These are phyloP conservation scores for Rhegmatorhina hoffmannsi DNA, from an alignment of 2,113 vertebrate genomes.

Conservation along the genomic window DNA sequence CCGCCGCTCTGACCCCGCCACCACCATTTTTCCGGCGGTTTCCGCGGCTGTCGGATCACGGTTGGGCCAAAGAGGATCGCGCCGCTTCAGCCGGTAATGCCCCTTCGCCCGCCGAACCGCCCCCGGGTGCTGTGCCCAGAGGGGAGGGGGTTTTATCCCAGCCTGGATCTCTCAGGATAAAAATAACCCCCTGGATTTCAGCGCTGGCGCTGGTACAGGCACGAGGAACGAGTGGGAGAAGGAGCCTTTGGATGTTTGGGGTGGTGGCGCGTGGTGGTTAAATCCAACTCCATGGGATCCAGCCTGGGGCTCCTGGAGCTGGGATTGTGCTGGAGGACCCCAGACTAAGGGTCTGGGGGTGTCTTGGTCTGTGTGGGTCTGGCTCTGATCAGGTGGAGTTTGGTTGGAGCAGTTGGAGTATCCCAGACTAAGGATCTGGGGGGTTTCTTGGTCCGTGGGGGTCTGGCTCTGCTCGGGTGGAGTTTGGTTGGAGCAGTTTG, in stretches of 20 bases:
- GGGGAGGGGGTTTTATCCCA: background rate
- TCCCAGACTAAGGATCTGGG: fast-evolving
- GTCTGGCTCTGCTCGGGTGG: too few species aligned
- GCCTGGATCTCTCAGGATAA: background rate
- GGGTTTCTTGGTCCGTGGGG: too few species aligned
- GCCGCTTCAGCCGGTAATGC: slow-evolving; percentile 21
- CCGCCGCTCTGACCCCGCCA: background rate
- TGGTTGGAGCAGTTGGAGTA: too few species aligned
- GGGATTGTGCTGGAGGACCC: background rate
- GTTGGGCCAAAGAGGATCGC: slow-evolving; percentile 26
- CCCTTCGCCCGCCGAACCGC: background rate
- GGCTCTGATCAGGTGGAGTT: too few species aligned
- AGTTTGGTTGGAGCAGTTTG: too few species aligned
- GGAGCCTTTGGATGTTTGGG: background rate
- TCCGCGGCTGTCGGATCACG: background rate
- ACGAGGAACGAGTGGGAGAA: background rate
- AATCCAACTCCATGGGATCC: background rate
- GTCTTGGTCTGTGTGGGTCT: fast-evolving
- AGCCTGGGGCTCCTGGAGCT: background rate
- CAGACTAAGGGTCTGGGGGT: background rate
- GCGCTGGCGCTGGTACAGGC: background rate
- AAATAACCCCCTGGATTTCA: background rate
- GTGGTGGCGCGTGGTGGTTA: background rate
- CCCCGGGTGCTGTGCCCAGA: background rate
- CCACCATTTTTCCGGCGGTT: background rate